Percentiles rank a stretch among this genome's conserved stretches.
Conservation (phyloP, 1,140 invertebrate genomes). For the Antheraea mylitta region DNA sequence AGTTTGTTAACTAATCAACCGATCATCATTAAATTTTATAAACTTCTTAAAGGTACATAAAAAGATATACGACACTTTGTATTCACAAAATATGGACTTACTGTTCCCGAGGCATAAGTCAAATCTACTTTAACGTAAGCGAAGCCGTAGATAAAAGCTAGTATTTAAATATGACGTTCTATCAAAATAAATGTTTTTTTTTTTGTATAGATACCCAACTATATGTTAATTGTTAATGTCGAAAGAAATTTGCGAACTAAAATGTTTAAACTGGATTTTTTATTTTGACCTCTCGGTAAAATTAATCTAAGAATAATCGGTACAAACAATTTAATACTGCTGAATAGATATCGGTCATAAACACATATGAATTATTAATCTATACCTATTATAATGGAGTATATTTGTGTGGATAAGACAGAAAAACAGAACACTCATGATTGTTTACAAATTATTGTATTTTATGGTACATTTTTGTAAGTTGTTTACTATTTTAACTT, state of each 20-base stretch:
- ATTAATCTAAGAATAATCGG: background rate
- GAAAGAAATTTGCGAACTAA: background rate
- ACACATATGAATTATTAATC: background rate
- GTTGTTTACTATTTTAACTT: background rate
- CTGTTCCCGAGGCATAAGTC: no score
- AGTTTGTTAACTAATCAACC: no score
- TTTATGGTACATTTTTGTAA: background rate
- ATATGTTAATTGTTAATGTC: no score
- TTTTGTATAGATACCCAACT: no score
- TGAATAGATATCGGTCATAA: background rate
- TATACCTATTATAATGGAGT: background rate
- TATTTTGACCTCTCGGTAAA: background rate
- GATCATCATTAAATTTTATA: no score
- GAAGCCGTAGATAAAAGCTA: no score
- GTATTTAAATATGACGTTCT: no score
- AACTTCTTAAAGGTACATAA: no score
- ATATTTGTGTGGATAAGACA: background rate
- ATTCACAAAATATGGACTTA: no score
- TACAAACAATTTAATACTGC: background rate
- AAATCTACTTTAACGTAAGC: no score
- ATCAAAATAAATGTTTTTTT: no score
- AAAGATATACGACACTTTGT: no score
- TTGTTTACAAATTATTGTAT: background rate
- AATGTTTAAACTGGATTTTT: background rate
- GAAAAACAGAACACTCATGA: background rate